Conservation (phyloP, 1,140 invertebrate genomes). For the Drosophila micromelanica region DNA sequence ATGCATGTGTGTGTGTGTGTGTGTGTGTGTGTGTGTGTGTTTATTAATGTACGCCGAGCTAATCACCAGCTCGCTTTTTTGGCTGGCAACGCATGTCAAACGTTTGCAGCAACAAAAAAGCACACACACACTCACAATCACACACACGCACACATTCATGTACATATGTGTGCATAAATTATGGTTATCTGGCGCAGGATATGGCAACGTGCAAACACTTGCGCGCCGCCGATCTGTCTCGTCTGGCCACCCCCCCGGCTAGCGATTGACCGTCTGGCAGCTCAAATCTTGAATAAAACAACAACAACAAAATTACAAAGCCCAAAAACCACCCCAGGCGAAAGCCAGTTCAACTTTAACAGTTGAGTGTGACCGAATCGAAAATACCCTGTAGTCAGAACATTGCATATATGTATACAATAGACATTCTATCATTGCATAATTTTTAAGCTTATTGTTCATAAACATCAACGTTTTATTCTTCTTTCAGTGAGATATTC, state of each 20-base stretch:
- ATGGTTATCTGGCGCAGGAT: slow-evolving; percentile 25
- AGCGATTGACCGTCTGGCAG: slow-evolving; percentile 15
- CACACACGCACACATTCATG: slow-evolving; percentile 16
- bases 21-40: neutral
- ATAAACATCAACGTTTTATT: too few species aligned
- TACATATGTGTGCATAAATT: slow-evolving; percentile 10
- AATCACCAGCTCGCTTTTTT: slow-evolving; percentile 31
- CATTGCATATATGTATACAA: too few species aligned
- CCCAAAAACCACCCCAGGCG: slow-evolving; percentile 58
- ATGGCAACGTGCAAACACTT: slow-evolving; percentile 50
- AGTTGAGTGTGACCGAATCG: too few species aligned
- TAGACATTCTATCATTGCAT: too few species aligned
- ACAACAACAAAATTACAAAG: slow-evolving; percentile 1
- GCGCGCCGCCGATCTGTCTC: slow-evolving; percentile 71
- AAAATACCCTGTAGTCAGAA: too few species aligned
- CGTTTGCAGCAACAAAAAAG: too few species aligned
- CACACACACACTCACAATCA: neutral
- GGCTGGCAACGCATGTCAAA: slow-evolving; percentile 12
- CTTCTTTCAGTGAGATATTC: too few species aligned
- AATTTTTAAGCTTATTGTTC: too few species aligned
- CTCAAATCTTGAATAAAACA: slow-evolving; percentile 33
- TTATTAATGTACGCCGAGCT: slow-evolving; percentile 28
- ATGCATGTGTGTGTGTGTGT: neutral
- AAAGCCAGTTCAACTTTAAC: neutral
- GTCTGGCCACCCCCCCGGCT: slow-evolving; percentile 25